phyloP scores from a whole-genome alignment of 2,113 vertebrate species.

The Rhinichthys klamathensis region DNA sequence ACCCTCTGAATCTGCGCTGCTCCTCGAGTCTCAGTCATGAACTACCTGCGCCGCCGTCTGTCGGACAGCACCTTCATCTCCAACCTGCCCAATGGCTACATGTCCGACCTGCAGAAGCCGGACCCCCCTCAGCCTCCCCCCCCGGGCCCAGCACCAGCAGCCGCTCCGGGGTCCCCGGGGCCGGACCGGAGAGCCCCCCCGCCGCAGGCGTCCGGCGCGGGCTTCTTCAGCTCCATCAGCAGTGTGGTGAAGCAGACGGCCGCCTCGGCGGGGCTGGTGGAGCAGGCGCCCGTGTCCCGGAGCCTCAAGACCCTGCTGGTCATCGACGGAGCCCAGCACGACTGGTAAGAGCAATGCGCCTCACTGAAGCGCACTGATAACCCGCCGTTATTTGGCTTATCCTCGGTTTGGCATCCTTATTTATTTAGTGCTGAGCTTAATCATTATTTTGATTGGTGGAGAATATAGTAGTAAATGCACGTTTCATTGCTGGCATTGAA shows the following conservation, averaged over 20 bases:
- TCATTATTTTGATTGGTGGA: not conserved
- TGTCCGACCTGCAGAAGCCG: conserved; percentile 90
- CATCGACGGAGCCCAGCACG: conserved; percentile 90
- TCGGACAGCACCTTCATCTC: conserved; percentile 98
- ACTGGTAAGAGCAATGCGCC: conserved; percentile 85
- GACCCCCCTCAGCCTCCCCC: conserved; percentile 73
- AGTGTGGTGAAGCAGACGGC: conserved; percentile 95
- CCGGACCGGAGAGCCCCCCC: conserved; percentile 72
- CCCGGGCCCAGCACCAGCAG: conserved; percentile 68
- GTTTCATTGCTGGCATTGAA: not conserved
- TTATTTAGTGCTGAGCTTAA: not conserved
- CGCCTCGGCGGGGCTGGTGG: conserved; percentile 84
- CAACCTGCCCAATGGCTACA: conserved; percentile 96
- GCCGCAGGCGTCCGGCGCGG: conserved; percentile 67
- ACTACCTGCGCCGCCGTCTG: conserved; percentile 94
- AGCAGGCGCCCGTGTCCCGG: conserved; percentile 71
- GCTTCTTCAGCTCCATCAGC: conserved; percentile 91
- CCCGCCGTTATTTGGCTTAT: not conserved
- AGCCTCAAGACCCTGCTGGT: conserved; percentile 93
- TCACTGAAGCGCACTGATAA: not conserved
- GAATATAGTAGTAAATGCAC: not conserved
- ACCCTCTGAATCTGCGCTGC: not conserved
- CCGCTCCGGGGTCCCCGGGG: conserved; percentile 71
- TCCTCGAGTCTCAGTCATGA: conserved; percentile 76
- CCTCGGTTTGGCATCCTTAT: not conserved